These are phyloP conservation scores for Champsocephalus esox DNA, from an alignment of 2,797 vertebrate species.

Conservation along the genomic window DNA sequence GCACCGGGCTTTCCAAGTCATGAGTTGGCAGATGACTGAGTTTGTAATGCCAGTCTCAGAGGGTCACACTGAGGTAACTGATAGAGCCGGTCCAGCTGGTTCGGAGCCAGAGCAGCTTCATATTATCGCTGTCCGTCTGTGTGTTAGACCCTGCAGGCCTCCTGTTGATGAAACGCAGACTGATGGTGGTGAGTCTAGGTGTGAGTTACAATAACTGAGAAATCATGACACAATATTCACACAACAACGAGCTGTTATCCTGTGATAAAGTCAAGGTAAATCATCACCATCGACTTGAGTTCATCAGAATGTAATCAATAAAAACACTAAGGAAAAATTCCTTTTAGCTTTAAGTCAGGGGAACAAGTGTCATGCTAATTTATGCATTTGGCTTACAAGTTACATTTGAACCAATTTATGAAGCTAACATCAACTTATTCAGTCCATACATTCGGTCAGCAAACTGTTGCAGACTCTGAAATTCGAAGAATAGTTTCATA, in stretches of 20 bases:
- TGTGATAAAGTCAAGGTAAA: constrained; percentile 36
- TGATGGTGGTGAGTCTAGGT: constrained; percentile 17
- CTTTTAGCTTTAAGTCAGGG: no score
- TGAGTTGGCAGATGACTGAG: constrained; percentile 49
- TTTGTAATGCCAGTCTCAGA: constrained; percentile 53
- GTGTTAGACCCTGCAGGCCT: constrained; percentile 49
- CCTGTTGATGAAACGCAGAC: constrained; percentile 63
- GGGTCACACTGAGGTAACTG: constrained; percentile 59
- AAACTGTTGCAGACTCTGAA: no score
- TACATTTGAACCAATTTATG: not conserved
- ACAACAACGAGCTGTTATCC: constrained; percentile 25
- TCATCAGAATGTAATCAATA: constrained; percentile 29
- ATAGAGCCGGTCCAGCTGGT: constrained; percentile 65
- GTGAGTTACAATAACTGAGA: constrained; percentile 40
- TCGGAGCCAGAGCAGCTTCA: constrained; percentile 58
- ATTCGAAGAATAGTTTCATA: no score
- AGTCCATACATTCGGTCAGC: no score
- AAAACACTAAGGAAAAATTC: no score
- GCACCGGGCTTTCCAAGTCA: constrained; percentile 60
- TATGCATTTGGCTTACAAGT: not conserved
- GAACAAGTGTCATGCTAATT: no score
- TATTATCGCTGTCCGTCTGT: constrained; percentile 37
- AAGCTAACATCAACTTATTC: no score
- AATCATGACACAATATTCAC: constrained; percentile 33
- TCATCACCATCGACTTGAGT: constrained; percentile 37